These are phyloP conservation scores for Oncorhynchus tshawytscha DNA, from an alignment of 2,113 vertebrate genomes.

Conservation along the genomic window DNA sequence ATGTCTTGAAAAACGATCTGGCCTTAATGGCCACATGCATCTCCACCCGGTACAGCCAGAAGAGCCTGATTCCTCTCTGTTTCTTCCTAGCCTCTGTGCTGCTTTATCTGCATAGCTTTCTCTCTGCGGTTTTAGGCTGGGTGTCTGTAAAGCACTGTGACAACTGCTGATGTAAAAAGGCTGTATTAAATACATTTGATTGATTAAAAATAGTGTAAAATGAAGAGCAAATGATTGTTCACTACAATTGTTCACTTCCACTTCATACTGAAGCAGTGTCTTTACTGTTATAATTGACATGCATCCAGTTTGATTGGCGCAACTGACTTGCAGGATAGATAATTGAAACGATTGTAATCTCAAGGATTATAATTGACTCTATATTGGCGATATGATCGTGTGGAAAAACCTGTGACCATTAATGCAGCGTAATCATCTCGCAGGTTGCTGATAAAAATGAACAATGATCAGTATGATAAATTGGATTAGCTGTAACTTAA, in stretches of 20 bases:
- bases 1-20: too few species aligned
- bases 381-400: slow-evolving; percentile 21
- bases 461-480: slow-evolving; percentile 52
- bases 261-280: slow-evolving; percentile 43
- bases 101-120: too few species aligned
- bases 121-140: too few species aligned
- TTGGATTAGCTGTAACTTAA: slow-evolving; percentile 59
- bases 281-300: slow-evolving; percentile 48
- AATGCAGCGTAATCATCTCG: slow-evolving; percentile 44
- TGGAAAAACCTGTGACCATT: slow-evolving; percentile 36
- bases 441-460: slow-evolving; percentile 59
- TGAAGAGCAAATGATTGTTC: slow-evolving; percentile 39
- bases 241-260: not conserved
- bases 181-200: too few species aligned
- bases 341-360: slow-evolving; percentile 45
- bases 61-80: too few species aligned
- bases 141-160: too few species aligned
- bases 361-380: slow-evolving; percentile 32
- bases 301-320: slow-evolving; percentile 23
- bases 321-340: slow-evolving; percentile 52
- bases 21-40: too few species aligned
- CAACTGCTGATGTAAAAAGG: too few species aligned
- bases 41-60: too few species aligned
- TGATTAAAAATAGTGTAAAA: not conserved
- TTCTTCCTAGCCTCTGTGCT: too few species aligned